Evolutionary conservation across 2,113 vertebrate species (phyloP).

Genomic region (Myrmecophaga tridactyla): DNA sequence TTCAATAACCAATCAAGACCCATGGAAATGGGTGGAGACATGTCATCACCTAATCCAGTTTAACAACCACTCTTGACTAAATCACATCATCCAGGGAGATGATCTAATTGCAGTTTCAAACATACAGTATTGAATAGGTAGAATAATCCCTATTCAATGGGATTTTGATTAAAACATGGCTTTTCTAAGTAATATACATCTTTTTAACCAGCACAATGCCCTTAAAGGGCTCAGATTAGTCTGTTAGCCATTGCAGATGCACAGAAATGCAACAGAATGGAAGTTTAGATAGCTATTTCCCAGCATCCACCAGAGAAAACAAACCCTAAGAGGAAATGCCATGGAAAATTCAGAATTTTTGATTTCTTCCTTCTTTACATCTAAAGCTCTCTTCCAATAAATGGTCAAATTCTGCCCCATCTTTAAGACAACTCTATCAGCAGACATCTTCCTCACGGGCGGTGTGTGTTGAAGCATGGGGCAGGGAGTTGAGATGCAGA

Average conservation of each 20-base stretch:
- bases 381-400: not conserved
- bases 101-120: too few species aligned
- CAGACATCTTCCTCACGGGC: not conserved
- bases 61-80: too few species aligned
- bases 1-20: too few species aligned
- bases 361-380: not conserved
- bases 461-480: rapidly evolving
- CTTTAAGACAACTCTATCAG: not conserved
- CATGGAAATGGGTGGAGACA: too few species aligned
- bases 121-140: too few species aligned
- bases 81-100: too few species aligned
- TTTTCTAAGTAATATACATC: too few species aligned
- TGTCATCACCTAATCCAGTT: too few species aligned
- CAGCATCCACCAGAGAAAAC: not conserved
- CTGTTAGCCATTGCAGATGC: not conserved
- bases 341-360: not conserved
- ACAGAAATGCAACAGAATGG: not conserved
- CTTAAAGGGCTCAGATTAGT: not conserved
- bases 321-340: not conserved
- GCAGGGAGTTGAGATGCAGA: too few species aligned
- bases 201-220: too few species aligned
- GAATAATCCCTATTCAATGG: too few species aligned
- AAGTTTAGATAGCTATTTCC: not conserved
- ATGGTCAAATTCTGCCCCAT: not conserved
- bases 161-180: too few species aligned